Percentiles rank a stretch among this genome's conserved stretches.
phyloP scores from a whole-genome alignment of 1,140 invertebrate genomes.

The Apolygus lucorum region DNA sequence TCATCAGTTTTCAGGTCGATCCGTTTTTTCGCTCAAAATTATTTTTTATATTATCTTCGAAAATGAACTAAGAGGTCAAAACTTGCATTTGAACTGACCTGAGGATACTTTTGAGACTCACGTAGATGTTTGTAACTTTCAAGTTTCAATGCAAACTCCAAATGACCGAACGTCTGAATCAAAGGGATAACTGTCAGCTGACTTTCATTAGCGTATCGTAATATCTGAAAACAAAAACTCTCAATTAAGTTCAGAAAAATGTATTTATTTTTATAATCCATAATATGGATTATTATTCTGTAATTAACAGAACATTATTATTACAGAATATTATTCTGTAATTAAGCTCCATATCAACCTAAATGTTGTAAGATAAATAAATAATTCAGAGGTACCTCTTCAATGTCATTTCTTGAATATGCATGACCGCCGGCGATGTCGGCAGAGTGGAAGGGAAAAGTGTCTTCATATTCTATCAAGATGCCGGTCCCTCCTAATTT shows the following conservation, averaged over 20 bases:
- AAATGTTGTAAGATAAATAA: too few species aligned
- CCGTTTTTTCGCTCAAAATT: too few species aligned
- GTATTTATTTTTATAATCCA: not conserved
- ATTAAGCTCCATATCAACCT: too few species aligned
- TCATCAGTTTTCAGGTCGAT: too few species aligned
- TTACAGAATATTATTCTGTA: not conserved
- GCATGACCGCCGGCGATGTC: conserved; percentile 40
- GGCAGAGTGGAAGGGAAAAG: conserved; percentile 44
- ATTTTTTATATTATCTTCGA: too few species aligned
- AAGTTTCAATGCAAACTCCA: conserved; percentile 55
- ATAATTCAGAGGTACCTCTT: too few species aligned
- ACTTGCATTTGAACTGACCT: conserved; percentile 26
- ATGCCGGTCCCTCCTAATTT: conserved; percentile 45
- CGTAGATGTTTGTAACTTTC: conserved; percentile 46
- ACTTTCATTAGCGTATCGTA: conserved; percentile 25
- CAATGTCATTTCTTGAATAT: conserved; percentile 37
- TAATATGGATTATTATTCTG: not conserved
- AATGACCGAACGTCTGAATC: conserved; percentile 62
- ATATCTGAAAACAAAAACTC: conserved; percentile 3
- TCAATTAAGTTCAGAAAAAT: not conserved
- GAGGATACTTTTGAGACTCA: conserved; percentile 39
- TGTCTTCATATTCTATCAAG: conserved; percentile 48
- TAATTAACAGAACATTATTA: not conserved
- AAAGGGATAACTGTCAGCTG: conserved; percentile 52
- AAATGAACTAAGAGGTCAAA: too few species aligned